Base-by-base conservation (phyloP, 1,140 invertebrate genomes). In the Chlorops oryzae region DNA sequence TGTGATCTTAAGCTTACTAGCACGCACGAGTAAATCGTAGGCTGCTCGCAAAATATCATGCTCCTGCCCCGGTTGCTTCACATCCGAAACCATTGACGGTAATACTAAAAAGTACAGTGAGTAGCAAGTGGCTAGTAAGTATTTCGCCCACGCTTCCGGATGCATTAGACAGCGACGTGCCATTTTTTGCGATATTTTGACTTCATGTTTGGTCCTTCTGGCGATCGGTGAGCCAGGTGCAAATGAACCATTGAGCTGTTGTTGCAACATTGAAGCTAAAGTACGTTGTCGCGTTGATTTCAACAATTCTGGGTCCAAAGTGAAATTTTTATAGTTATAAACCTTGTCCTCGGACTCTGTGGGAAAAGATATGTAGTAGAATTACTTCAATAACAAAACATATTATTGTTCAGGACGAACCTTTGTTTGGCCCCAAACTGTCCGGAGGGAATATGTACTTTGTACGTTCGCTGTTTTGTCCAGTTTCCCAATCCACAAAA, bases 21-120 rank as follows among this genome's bases (percentile, higher is more conserved):
- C 90, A 59, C 84, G 82, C 28, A 87, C 84, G 35, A 98, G 75
- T 10, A 96, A 76, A 61, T 94, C 89, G 65, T 90, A 95, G 3
- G 93, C 92, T 42, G 84, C 79, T 38, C 87, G 81, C 32, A 98
- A 72, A 9, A 90, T 85, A 5, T 87, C 83, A 47, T 84, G 81
- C 58, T 87, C 83, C 70, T 87, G 84, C 67, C 82, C 77, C 25
- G 75, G 57, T 18, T 69, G 61, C 12, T 61, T 49, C 46, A 62
- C 52, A 77, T 79, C 47, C 74, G 71, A 37, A 75, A 77, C 48
- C 88, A 77, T 85, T 42, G 90, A 86, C 9, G 93, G 90, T 54
- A 99, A 78, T 67, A 95, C 87, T 59, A 98, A 84, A 74, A 98
- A 99, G 86, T 97, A 99, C n/a, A 99, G 77, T 50, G 94, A 96